Evolutionary conservation across 2,888 invertebrate genomes (phyloP).

Genomic region (Steromphala cineraria): DNA sequence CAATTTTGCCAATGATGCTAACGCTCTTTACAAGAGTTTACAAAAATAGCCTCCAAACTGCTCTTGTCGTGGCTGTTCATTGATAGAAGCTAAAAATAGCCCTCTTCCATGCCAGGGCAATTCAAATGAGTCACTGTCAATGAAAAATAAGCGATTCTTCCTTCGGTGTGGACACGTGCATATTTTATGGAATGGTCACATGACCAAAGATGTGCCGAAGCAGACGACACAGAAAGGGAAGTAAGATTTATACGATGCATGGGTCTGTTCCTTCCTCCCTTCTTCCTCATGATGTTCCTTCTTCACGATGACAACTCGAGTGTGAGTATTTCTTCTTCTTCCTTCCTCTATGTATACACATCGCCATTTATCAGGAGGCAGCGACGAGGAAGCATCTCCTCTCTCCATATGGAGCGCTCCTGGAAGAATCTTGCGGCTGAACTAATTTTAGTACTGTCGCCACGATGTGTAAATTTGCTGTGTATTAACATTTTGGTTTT

Average conservation of each 20-base stretch:
- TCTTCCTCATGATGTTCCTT: no score
- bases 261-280: background rate
- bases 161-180: slow-evolving; percentile 9
- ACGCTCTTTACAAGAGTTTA: background rate
- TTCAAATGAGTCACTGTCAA: background rate
- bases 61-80: background rate
- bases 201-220: slow-evolving; percentile 3
- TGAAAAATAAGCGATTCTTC: background rate
- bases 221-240: background rate
- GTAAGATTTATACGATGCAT: background rate
- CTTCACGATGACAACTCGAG: background rate
- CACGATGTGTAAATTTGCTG: no score
- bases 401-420: no score
- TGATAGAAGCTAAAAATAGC: slow-evolving; percentile 20
- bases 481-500: no score
- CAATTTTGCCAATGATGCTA: slow-evolving; percentile 13
- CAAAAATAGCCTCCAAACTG: background rate
- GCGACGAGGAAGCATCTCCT: no score
- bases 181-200: slow-evolving; percentile 21
- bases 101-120: background rate
- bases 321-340: background rate
- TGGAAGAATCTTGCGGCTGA: no score
- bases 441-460: no score
- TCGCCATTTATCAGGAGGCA: no score
- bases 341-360: no score